Percentiles rank a stretch among this genome's conserved stretches.
Evolutionary conservation across 2,797 vertebrate species (phyloP).

Genomic region (Sebastolobus altivelis): DNA sequence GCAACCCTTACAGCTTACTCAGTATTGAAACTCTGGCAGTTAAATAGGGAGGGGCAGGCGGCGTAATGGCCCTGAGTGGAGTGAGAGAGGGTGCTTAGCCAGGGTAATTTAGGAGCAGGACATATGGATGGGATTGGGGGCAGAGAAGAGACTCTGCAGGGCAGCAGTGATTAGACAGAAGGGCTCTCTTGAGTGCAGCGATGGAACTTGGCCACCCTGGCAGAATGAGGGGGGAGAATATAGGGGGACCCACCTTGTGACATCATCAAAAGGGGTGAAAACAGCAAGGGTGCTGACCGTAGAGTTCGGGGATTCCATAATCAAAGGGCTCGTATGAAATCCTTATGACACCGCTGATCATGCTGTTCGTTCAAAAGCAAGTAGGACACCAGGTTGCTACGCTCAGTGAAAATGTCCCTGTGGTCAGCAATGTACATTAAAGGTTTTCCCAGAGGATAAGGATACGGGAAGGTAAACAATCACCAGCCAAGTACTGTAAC

Average conservation of each 20-base stretch:
- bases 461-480: slow-evolving; percentile 59
- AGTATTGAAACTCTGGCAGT: slow-evolving; percentile 63
- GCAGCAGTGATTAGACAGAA: slow-evolving; percentile 85
- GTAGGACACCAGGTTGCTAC: slow-evolving; percentile 62
- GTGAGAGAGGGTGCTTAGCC: slow-evolving; percentile 79
- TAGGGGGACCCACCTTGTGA: slow-evolving; percentile 55
- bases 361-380: slow-evolving; percentile 67
- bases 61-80: slow-evolving; percentile 76
- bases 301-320: slow-evolving; percentile 62
- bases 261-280: slow-evolving; percentile 65
- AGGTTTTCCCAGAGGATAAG: slow-evolving; percentile 57
- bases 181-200: slow-evolving; percentile 78
- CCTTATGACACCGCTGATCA: slow-evolving; percentile 61
- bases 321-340: slow-evolving; percentile 68
- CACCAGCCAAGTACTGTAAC: slow-evolving; percentile 44
- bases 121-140: slow-evolving; percentile 82
- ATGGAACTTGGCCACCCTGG: slow-evolving; percentile 75
- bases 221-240: slow-evolving; percentile 29
- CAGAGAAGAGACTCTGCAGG: slow-evolving; percentile 77
- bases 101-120: slow-evolving; percentile 85
- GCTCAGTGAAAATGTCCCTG: slow-evolving; percentile 72
- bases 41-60: slow-evolving; percentile 58
- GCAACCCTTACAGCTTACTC: slow-evolving; percentile 53
- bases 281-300: slow-evolving; percentile 48
- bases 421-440: slow-evolving; percentile 68